Evolutionary conservation across 2,113 vertebrate species (phyloP).

Genomic region (Indicator indicator): DNA sequence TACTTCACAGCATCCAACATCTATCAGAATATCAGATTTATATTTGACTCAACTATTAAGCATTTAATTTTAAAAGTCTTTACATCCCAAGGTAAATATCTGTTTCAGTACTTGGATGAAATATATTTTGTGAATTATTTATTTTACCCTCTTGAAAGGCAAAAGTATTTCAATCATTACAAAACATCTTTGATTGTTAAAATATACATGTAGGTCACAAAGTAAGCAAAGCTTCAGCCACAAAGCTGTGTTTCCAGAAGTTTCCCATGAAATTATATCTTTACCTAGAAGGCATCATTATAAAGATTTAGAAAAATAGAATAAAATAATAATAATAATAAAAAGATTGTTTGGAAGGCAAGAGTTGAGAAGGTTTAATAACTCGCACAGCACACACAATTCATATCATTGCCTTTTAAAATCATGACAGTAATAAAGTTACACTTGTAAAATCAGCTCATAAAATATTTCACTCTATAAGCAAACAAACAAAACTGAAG

Average conservation of each 20-base stretch:
- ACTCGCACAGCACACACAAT: slow-evolving; percentile 13
- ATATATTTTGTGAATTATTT: slow-evolving; percentile 13
- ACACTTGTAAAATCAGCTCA: slow-evolving; percentile 34
- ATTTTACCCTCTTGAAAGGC: slow-evolving; percentile 8
- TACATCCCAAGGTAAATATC: neutral
- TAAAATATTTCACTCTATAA: slow-evolving; percentile 42
- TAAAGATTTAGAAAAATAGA: slow-evolving; percentile 16
- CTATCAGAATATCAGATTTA: neutral
- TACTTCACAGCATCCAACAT: neutral
- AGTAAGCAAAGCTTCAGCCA: neutral
- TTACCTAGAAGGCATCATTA: slow-evolving; percentile 61
- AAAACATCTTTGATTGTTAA: neutral
- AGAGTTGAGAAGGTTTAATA: slow-evolving; percentile 27
- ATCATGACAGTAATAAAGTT: slow-evolving; percentile 30
- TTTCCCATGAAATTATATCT: slow-evolving; percentile 27
- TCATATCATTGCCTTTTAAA: slow-evolving; percentile 18
- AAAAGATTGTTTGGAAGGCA: neutral
- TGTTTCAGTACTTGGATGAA: neutral
- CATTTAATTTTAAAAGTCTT: neutral
- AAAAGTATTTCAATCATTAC: neutral
- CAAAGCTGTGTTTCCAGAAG: slow-evolving; percentile 20
- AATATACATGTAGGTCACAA: slow-evolving; percentile 1
- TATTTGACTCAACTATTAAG: neutral
- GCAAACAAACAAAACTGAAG: neutral
- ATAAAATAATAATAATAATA: neutral